Base-by-base conservation (phyloP, 2,888 invertebrate species). In the Cosmia trapezina region DNA sequence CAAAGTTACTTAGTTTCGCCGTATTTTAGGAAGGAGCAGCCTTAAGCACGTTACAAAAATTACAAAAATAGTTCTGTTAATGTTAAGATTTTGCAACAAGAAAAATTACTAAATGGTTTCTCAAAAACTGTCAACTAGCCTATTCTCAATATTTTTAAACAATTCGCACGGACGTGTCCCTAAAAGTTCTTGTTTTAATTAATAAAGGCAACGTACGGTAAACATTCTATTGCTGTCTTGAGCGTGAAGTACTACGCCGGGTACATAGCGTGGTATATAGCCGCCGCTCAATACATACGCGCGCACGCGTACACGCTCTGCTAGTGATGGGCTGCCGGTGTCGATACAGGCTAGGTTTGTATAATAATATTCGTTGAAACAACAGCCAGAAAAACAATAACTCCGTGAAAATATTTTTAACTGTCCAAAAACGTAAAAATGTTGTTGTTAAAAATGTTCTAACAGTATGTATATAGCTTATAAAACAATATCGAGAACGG, bases 241-340 rank as follows among this genome's bases (percentile, higher is more conserved):
- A 64, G 41, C 67, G 65, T 64, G 41, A 33, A 71, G 72, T 64
- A 53, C 56, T 43, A 57, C 56, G 33, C 45, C 45, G 12, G 12
- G 64, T 76, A 86, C 62, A 84, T 86, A 81, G 54, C 37, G 37
- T 0, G 51, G 74, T 85, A 86, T 37, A 85, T 85, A 80, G 73
- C 60, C 59, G 28, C 73, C 93, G 94, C 92, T 94, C 94, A 86
- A 94, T 94, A 94, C 90, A 93, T 88, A 91, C 87, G 83, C 94
- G 94, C 94, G 94, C 94, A 93, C 87, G 94, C 94, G 94, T 93
- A 93, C 85, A 91, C 89, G 89, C 83, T 77, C 76, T 85, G 73
- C 62, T 57, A 90, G 91, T 83, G 90, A 80, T 41, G 81, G 41
- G 88, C 67, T 53, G 43, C 9, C 19, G 56, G 22, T 78, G 73